Evolutionary conservation across 2,113 vertebrate species (phyloP), one percentile per base, ranked within the genome.

Genomic region (Toxotes chatareus): DNA sequence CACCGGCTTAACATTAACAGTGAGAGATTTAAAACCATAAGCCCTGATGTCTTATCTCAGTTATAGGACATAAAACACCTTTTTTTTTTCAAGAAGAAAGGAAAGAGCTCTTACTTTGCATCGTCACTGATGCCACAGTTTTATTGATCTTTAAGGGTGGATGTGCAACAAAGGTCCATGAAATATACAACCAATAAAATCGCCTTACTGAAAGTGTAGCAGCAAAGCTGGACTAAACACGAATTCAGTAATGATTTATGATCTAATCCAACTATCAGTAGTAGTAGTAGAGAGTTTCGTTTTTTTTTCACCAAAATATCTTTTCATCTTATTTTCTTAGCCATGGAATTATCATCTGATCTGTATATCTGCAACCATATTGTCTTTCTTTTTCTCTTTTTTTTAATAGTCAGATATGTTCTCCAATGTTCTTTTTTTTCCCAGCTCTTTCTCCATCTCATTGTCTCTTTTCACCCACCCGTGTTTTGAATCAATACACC

Each of bases 401-500:
- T 27, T 40, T 75, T 78, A 65, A 10, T 55, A 67, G 12, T 34
- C 7, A 60, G 38, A 47, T 17, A 12, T 57, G 53, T 46, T 59
- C 47, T 57, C 8, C 40, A 1, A 17, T 44, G 38, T 62, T 76
- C 31, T 63, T 19, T 31, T 55, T 82, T 64, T 68, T 72, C 59
- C 59, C 8, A 59, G 69, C 19, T 78, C 71, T 56, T 79, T 77
- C 72, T 61, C 55, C 32, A 38, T 74, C 69, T 72, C 70, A 64
- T 74, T 73, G 73, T 81, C 61, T 84, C 34, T 59, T 59, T 83
- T 34, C 47, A 21, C 73, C 73, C 72, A 82, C 68, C 44, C 76
- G 46, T 73, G 73, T 68, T 78, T 76, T 73, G 42, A 86, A 64
- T 88, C 89, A 86, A 77, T 74, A 64, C 61, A 64, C 68, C 59